Evolutionary conservation across 2,113 vertebrate species (phyloP).

Genomic region (Caranx melampygus): DNA sequence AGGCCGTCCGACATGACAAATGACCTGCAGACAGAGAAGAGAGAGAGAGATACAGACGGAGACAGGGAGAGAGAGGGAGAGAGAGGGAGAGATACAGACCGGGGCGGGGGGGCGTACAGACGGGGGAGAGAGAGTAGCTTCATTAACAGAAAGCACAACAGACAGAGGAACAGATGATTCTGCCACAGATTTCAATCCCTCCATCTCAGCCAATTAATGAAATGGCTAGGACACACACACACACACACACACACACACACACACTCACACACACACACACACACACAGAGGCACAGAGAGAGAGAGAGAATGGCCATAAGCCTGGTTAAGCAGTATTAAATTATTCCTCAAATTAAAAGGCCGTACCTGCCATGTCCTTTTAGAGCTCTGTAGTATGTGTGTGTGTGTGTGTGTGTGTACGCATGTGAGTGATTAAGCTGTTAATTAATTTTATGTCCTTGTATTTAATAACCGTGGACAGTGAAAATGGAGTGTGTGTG

Average conservation of each 20-base stretch:
- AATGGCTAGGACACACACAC: constrained; percentile 58
- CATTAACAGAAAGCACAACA: constrained; percentile 68
- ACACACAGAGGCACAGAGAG: constrained; percentile 26
- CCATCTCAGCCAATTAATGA: constrained; percentile 66
- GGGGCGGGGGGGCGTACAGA: background rate
- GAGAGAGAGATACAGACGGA: background rate
- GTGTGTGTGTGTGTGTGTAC: background rate
- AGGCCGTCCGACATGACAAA: constrained; percentile 62
- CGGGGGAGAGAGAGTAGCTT: constrained; percentile 31
- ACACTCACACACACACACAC: constrained; percentile 16
- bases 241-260: constrained; percentile 35
- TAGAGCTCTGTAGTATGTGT: constrained; percentile 56
- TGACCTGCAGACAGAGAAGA: constrained; percentile 55
- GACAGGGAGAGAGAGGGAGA: background rate
- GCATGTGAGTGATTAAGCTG: constrained; percentile 64
- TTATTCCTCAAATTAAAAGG: constrained; percentile 84
- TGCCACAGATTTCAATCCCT: constrained; percentile 67
- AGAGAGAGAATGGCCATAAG: constrained; percentile 59
- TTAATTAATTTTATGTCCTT: constrained; percentile 82
- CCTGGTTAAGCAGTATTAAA: constrained; percentile 82
- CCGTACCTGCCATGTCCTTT: constrained; percentile 77
- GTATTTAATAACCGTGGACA: constrained; percentile 78
- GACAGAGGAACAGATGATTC: constrained; percentile 69
- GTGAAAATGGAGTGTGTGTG: constrained; percentile 50
- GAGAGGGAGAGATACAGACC: background rate